Percentiles rank a stretch among this genome's conserved stretches.
These are phyloP conservation scores for Siniperca undulata DNA, from an alignment of 2,797 vertebrate species.

Conservation along the genomic window DNA sequence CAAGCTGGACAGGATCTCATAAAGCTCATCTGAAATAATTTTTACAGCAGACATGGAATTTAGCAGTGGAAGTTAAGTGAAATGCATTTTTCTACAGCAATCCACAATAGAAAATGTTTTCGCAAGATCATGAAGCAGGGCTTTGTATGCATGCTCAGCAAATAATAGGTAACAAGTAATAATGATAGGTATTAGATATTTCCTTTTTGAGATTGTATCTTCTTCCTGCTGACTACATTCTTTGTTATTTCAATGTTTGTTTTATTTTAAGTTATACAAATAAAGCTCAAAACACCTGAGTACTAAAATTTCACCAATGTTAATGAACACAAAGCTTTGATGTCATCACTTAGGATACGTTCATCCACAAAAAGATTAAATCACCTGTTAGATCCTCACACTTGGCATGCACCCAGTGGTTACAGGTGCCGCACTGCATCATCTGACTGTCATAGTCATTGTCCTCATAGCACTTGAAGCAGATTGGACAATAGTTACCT, in stretches of 20 bases:
- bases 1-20: conserved; percentile 93
- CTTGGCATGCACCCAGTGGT: conserved; percentile 95
- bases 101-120: neutral
- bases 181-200: neutral
- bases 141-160: neutral
- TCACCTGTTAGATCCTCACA: conserved; percentile 94
- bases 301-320: neutral
- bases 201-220: neutral
- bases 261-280: neutral
- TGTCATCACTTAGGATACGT: neutral
- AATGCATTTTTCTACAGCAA: neutral
- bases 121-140: neutral
- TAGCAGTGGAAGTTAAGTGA: neutral
- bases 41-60: conserved; percentile 2
- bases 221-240: neutral
- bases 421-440: conserved; percentile 95
- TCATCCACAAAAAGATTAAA: neutral
- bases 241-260: neutral
- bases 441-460: conserved; percentile 96
- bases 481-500: conserved; percentile 97
- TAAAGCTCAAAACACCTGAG: neutral
- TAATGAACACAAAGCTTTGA: neutral
- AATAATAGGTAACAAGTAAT: neutral
- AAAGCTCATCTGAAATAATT: conserved; percentile 89
- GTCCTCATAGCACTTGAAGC: conserved; percentile 95